Base-by-base conservation (phyloP, 1,140 invertebrate species). In the Aphelenchoides avenae region DNA sequence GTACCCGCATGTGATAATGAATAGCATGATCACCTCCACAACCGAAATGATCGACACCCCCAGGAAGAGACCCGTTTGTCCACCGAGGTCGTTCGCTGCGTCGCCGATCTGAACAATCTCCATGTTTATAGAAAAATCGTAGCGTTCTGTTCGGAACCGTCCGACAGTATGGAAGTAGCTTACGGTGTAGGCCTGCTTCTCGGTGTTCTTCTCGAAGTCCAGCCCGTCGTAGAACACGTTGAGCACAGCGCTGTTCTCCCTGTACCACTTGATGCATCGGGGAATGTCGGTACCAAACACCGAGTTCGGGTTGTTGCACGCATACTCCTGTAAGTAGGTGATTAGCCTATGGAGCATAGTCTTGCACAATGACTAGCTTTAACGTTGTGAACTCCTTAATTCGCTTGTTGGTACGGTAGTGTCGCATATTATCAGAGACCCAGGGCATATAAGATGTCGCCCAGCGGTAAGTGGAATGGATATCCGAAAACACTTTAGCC, bases 61-160 rank as follows among this genome's bases (percentile, higher is more conserved):
- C 55, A 3, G 31, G n/a, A n/a, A n/a, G n/a, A n/a, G n/a, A n/a
- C n/a, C 55, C 55, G 43, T 60, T 24, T 57, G 57, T n/a, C 55
- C 55, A 11, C 55, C 55, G 6, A 57, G 39, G 61, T 57, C 55
- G 29, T 57, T 57, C 18, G 55, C 29, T 15, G 55, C 55, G 29
- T 39, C 18, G 44, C 18, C 36, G 13, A 55, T 31, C 52, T 55
- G 4, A 58, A n/a, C n/a, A n/a, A n/a, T n/a, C n/a, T n/a, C n/a
- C n/a, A n/a, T n/a, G n/a, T n/a, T n/a, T n/a, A n/a, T 7, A 54
- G 47, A 5, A 24, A 55, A 7, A 7, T 6, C 44, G 20, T 6
- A n/a, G n/a, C n/a, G n/a, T n/a, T n/a, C n/a, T n/a, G n/a, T n/a
- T n/a, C n/a, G n/a, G n/a, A n/a, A n/a, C n/a, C n/a, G n/a, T n/a